Base-by-base conservation (phyloP, 2,113 vertebrate genomes). In the Calidris pugnax region DNA sequence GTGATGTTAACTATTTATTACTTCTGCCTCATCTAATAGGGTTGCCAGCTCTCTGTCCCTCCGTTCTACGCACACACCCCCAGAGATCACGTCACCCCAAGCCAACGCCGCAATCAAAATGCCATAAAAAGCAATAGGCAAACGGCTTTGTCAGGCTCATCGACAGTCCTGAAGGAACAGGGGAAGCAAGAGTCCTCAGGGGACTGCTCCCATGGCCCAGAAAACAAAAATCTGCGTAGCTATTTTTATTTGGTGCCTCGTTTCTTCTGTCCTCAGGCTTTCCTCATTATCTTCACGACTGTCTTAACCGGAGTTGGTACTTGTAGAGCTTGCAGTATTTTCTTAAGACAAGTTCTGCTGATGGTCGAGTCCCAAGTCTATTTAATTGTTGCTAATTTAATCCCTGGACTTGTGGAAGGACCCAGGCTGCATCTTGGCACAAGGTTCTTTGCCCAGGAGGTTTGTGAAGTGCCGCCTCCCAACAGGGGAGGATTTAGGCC, bases 231-330 rank as follows among this genome's bases (percentile, higher is more conserved):
- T 77, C 68, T n/a, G 9, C 9, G 72, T 1, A 90, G 86, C 76
- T 95, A 93, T 95, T 93, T 97, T 96, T 95, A 92, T 90, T 62
- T 92, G 86, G 72, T 93, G 91, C 68, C 68, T 97, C 83, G 33
- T 92, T 95, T 84, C 89, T 92, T 84, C 76, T 86, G 68, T 84
- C 95, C 91, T 92, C 60, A 1, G 86, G 94, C 79, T 66, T 88
- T 86, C 88, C 82, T 93, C 89, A 47, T 95, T 92, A 95, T 56
- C 72, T 72, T 66, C 56, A 37, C 41, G 17, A 56, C n/a, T 62
- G 50, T 48, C 83, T 73, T 76, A 67, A 79, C 55, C 76, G 95
- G n/a, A 84, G 53, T 32, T 23, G 51, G 86, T 84, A 53, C 64
- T 77, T 50, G 20, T 11, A 56, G 1, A 22, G 35, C 68, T 43